Percentiles rank a stretch among this genome's conserved stretches.
Conservation (phyloP, 1,140 invertebrate genomes). For the Leptinotarsa defecta region DNA sequence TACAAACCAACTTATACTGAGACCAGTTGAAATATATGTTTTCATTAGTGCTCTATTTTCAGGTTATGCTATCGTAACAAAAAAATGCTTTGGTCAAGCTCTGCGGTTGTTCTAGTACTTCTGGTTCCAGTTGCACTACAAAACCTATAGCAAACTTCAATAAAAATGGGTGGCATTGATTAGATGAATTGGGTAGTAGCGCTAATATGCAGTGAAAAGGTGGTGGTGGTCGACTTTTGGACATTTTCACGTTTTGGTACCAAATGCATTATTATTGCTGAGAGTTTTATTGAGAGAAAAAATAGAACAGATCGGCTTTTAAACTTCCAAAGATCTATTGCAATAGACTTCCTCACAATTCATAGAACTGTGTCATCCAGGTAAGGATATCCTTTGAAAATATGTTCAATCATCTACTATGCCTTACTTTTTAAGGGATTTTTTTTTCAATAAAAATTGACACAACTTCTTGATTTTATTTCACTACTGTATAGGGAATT, state of each 20-base stretch:
- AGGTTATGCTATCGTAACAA: background rate
- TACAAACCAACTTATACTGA: background rate
- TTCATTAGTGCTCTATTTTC: background rate
- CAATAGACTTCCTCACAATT: background rate
- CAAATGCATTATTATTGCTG: background rate
- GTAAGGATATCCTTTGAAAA: background rate
- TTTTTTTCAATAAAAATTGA: background rate
- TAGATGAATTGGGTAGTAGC: background rate
- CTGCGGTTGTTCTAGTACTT: background rate
- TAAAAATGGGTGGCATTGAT: background rate
- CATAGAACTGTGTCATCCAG: background rate
- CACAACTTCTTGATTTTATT: background rate
- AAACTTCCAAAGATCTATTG: background rate
- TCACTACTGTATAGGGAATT: background rate
- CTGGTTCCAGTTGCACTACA: background rate
- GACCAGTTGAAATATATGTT: background rate
- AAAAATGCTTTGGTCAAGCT: background rate
- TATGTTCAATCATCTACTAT: background rate
- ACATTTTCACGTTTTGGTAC: too few relatives aligned
- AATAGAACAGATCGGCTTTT: background rate
- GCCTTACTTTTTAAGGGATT: background rate
- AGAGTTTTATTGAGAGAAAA: background rate
- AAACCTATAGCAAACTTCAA: slow-evolving; percentile 1
- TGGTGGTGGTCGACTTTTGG: background rate
- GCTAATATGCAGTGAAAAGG: background rate